A percentile compares a stretch with the other conserved stretches of the same genome.
Evolutionary conservation across 2,888 invertebrate genomes (phyloP).

Genomic region (Pomacea canaliculata): DNA sequence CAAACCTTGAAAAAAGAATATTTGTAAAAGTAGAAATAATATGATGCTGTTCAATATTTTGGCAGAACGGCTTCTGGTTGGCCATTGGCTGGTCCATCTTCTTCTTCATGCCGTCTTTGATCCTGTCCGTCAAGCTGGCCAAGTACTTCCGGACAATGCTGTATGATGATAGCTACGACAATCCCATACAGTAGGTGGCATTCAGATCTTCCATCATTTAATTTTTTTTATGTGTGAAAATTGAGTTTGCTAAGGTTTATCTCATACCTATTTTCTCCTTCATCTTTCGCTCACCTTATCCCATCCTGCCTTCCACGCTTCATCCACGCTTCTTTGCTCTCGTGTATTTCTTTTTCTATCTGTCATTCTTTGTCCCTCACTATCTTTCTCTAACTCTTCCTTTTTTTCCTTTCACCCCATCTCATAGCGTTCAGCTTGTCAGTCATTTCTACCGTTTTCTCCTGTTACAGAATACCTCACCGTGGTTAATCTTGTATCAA

Average conservation of each 20-base stretch:
- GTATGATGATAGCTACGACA: neutral
- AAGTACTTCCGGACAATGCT: constrained; percentile 38
- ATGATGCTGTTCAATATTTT: too few relatives aligned
- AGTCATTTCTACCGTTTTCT: too few relatives aligned
- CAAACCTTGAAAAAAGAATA: too few relatives aligned
- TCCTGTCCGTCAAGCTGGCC: constrained; percentile 83
- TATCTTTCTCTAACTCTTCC: neutral
- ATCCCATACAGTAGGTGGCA: constrained; percentile 2
- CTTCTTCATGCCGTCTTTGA: constrained; percentile 84
- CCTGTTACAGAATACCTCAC: too few relatives aligned
- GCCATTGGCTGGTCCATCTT: constrained; percentile 85
- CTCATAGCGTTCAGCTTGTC: neutral
- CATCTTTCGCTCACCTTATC: neutral
- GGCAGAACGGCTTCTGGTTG: constrained; percentile 92
- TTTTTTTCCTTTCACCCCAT: neutral
- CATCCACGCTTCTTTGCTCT: neutral
- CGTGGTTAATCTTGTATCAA: too few relatives aligned
- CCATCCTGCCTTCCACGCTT: too few relatives aligned
- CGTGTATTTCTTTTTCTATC: neutral
- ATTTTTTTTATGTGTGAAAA: too few relatives aligned
- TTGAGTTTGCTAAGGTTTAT: neutral
- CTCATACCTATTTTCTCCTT: neutral
- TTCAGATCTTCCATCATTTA: neutral
- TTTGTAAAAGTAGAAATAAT: too few relatives aligned
- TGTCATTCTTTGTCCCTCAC: neutral